Conservation (phyloP, 30 jellyfish, hydroid and myxozoan genomes). For the Pseudorhiza aurosa region DNA sequence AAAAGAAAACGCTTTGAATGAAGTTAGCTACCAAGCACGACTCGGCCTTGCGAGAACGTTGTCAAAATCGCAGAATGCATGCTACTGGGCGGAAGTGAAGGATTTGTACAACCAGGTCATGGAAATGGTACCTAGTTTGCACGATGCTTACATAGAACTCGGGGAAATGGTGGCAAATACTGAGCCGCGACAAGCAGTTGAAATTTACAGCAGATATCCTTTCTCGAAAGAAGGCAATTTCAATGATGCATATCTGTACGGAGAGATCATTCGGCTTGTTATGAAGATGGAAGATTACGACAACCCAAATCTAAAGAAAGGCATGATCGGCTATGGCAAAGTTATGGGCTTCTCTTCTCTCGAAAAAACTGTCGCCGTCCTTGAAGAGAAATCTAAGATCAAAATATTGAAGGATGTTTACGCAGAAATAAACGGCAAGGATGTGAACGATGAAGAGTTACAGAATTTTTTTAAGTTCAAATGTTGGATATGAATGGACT, state of each 20-base stretch:
- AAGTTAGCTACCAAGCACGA: slow-evolving; percentile 54
- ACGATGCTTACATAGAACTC: slow-evolving; percentile 83
- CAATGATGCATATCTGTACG: slow-evolving; percentile 81
- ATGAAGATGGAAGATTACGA: slow-evolving; percentile 55
- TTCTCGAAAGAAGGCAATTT: slow-evolving; percentile 46
- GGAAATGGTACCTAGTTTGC: slow-evolving; percentile 62
- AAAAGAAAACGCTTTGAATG: slow-evolving; percentile 3
- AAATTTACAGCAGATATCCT: slow-evolving; percentile 62
- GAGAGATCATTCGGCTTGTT: slow-evolving; percentile 70
- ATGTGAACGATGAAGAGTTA: slow-evolving; percentile 64
- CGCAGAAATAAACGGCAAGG: slow-evolving; percentile 62
- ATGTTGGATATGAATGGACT: slow-evolving; percentile 63
- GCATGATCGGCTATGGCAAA: slow-evolving; percentile 67
- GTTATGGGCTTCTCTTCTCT: slow-evolving; percentile 75
- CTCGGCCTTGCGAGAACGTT: slow-evolving; percentile 83
- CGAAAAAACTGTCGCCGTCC: slow-evolving; percentile 58
- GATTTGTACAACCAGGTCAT: slow-evolving; percentile 58
- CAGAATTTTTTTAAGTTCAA: slow-evolving; percentile 70
- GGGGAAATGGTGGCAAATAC: slow-evolving; percentile 61
- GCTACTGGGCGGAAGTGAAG: slow-evolving; percentile 21
- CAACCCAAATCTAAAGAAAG: slow-evolving; percentile 45
- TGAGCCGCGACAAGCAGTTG: slow-evolving; percentile 71
- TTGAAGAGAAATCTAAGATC: slow-evolving; percentile 61
- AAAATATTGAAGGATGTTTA: slow-evolving; percentile 40
- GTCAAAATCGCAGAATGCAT: slow-evolving; percentile 14